A percentile compares a stretch with the other conserved stretches of the same genome.
Evolutionary conservation across 2,113 vertebrate genomes (phyloP).

Genomic region (Diglossa brunneiventris): DNA sequence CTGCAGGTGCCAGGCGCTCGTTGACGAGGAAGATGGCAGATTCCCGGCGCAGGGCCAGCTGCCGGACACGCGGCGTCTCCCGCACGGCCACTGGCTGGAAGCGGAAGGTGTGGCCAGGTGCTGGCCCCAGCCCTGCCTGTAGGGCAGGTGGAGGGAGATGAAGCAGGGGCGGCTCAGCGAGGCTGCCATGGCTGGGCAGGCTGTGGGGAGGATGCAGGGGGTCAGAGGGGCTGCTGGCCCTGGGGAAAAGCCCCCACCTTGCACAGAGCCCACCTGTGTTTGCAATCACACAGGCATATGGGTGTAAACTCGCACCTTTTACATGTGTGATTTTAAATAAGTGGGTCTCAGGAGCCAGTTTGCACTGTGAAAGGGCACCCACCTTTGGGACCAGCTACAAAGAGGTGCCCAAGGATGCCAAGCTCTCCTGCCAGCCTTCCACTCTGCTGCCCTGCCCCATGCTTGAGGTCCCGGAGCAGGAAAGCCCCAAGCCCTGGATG

Average conservation of each 20-base stretch:
- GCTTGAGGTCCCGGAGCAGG: not conserved
- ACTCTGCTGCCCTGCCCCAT: not conserved
- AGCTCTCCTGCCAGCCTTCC: not conserved
- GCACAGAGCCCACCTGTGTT: not conserved
- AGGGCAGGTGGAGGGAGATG: constrained; percentile 83
- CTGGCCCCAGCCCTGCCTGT: constrained; percentile 71
- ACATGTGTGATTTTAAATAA: not conserved
- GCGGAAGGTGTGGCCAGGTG: constrained; percentile 80
- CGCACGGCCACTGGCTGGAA: constrained; percentile 82
- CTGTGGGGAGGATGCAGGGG: not conserved
- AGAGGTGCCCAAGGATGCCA: not conserved
- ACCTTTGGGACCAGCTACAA: not conserved
- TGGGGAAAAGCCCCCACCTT: not conserved
- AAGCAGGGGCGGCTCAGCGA: constrained; percentile 80
- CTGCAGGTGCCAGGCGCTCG: constrained; percentile 42
- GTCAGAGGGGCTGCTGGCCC: not conserved
- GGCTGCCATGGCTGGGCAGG: constrained; percentile 76
- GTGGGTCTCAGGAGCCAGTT: not conserved
- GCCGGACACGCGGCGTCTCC: constrained; percentile 67
- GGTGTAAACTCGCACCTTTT: not conserved
- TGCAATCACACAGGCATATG: rapidly evolving
- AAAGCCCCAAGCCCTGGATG: not conserved
- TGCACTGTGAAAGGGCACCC: not conserved
- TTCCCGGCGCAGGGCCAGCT: constrained; percentile 82
- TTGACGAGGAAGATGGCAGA: constrained; percentile 84